A percentile compares a stretch with the other conserved stretches of the same genome.
phyloP scores from a whole-genome alignment of 2,113 vertebrate species.

The Macrotus californicus region DNA sequence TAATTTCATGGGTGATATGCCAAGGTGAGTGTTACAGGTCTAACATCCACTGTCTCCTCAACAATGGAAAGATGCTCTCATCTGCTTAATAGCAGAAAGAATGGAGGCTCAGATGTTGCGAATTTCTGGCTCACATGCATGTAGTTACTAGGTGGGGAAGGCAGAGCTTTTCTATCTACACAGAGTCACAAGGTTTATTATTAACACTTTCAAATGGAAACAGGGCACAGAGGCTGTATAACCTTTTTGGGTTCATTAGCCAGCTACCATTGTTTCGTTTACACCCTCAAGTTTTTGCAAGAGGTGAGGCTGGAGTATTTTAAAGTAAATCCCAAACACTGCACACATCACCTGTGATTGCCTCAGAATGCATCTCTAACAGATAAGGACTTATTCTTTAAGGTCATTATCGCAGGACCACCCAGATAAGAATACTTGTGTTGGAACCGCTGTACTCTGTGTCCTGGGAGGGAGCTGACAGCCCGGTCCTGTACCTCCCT shows the following conservation, averaged over 20 bases:
- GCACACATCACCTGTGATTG: neutral
- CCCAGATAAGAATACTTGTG: neutral
- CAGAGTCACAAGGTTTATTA: neutral
- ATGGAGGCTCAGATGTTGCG: neutral
- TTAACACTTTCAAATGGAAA: neutral
- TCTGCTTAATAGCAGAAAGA: accelerated
- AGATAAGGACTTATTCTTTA: neutral
- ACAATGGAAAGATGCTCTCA: neutral
- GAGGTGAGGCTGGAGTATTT: neutral
- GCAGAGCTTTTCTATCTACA: neutral
- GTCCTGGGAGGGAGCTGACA: neutral
- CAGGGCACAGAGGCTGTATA: neutral
- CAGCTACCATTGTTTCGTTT: neutral
- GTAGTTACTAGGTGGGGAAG: neutral
- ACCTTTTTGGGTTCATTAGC: too few relatives aligned
- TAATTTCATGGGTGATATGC: neutral
- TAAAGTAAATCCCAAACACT: neutral
- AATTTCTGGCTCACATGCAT: neutral
- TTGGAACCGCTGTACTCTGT: neutral
- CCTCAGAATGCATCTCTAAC: neutral
- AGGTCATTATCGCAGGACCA: too few relatives aligned
- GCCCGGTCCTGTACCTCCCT: neutral
- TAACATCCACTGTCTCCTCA: neutral
- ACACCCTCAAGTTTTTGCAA: neutral
- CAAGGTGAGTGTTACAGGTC: accelerated